Percentiles rank a stretch among this genome's conserved stretches.
phyloP scores from a whole-genome alignment of 2,797 vertebrate genomes.

The Huso huso region DNA sequence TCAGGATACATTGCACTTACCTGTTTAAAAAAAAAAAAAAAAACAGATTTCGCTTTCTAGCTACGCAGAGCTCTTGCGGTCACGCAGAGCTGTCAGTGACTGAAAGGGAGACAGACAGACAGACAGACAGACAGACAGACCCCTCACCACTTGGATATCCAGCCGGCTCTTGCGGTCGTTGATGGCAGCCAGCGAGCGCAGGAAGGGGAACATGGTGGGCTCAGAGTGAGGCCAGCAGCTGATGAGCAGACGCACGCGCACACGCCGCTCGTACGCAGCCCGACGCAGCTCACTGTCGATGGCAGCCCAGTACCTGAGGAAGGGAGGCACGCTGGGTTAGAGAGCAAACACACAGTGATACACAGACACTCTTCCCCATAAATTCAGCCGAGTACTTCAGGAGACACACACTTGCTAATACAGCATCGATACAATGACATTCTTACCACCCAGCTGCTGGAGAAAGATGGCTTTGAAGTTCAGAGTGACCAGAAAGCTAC shows the following conservation, averaged over 20 bases:
- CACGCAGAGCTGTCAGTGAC: no score
- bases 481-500: no score
- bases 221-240: constrained; percentile 74
- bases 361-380: rapidly evolving
- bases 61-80: no score
- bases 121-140: neutral
- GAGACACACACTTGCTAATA: neutral
- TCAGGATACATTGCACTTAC: no score
- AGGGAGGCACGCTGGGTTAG: neutral
- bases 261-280: constrained; percentile 54
- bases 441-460: no score
- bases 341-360: neutral
- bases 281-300: constrained; percentile 71
- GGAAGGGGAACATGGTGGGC: constrained; percentile 72
- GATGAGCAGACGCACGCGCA: constrained; percentile 67
- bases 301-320: constrained; percentile 75
- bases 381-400: neutral
- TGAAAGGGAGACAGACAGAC: neutral
- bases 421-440: no score
- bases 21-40: neutral
- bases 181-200: constrained; percentile 72
- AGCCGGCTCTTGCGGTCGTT: constrained; percentile 48
- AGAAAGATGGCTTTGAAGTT: no score
- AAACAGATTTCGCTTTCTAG: neutral
- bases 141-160: constrained; percentile 77